A percentile compares a stretch with the other conserved stretches of the same genome.
These are phyloP conservation scores for Betta splendens DNA, from an alignment of 2,797 vertebrate species.

Conservation along the genomic window DNA sequence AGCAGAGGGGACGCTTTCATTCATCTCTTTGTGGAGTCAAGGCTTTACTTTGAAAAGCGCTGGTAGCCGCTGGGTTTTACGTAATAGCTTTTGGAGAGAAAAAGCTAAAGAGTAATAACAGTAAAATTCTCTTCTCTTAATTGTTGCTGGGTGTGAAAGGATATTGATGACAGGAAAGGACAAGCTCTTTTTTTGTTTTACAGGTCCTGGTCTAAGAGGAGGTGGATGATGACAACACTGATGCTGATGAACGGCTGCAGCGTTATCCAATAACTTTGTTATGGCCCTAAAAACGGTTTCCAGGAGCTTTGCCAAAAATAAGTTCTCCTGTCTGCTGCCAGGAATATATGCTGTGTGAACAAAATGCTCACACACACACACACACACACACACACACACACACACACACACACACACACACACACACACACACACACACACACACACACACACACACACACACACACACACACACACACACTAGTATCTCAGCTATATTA, in stretches of 20 bases:
- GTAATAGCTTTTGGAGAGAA: background rate
- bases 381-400: constrained; percentile 14
- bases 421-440: constrained; percentile 10
- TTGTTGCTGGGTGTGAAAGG: background rate
- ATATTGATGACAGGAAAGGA: background rate
- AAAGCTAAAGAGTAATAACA: background rate
- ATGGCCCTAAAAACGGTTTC: constrained; percentile 14
- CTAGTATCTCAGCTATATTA: constrained; percentile 56
- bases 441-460: constrained; percentile 13
- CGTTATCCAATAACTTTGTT: constrained; percentile 7
- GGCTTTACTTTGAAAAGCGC: constrained; percentile 1
- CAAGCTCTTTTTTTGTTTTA: too few species aligned
- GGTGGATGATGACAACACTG: background rate
- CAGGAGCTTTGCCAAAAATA: constrained; percentile 33
- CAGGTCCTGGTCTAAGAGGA: background rate
- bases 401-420: constrained; percentile 1
- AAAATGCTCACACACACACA: constrained; percentile 5
- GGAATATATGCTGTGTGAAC: constrained; percentile 24
- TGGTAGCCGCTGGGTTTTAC: background rate
- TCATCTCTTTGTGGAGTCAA: background rate
- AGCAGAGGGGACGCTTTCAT: background rate
- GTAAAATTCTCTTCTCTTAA: background rate
- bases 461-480: constrained; percentile 9
- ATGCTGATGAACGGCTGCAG: background rate
- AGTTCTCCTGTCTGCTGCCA: constrained; percentile 6